Percentiles rank a stretch among this genome's conserved stretches.
Conservation (phyloP, 2,797 vertebrate genomes). For the Molothrus aeneus region DNA sequence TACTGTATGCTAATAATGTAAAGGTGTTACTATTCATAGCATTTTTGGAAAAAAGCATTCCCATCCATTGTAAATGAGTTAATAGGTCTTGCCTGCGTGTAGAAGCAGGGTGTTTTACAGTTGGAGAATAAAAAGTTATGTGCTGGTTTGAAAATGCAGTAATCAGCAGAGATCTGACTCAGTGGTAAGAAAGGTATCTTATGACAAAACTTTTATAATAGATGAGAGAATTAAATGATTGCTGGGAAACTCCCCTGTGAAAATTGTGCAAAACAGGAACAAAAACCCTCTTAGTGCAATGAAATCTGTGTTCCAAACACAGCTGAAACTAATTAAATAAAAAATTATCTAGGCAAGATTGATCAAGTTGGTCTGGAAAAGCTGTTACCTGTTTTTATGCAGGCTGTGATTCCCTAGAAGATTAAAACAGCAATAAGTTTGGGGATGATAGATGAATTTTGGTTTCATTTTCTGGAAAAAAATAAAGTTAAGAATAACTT, state of each 20-base stretch:
- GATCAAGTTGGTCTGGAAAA: neutral
- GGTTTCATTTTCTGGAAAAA: neutral
- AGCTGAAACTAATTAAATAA: slow-evolving; percentile 13
- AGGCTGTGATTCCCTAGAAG: neutral
- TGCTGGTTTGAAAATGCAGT: neutral
- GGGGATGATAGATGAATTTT: neutral
- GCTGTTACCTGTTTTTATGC: neutral
- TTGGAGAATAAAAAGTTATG: neutral
- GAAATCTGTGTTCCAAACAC: slow-evolving; percentile 2
- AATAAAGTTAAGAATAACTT: neutral
- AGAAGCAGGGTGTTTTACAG: neutral
- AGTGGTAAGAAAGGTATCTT: neutral
- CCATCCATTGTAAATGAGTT: neutral
- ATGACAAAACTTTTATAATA: neutral
- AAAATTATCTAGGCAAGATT: neutral
- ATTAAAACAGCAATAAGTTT: neutral
- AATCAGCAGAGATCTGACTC: neutral
- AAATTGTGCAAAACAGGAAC: slow-evolving; percentile 1
- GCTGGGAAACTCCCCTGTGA: neutral
- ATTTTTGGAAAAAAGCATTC: neutral
- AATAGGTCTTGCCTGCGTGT: neutral
- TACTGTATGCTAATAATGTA: neutral
- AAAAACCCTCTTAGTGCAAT: neutral
- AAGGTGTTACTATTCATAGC: neutral
- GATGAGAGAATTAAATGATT: slow-evolving; percentile 7